Conservation (phyloP, 2,797 vertebrate genomes). For the Sebastes dallii region DNA sequence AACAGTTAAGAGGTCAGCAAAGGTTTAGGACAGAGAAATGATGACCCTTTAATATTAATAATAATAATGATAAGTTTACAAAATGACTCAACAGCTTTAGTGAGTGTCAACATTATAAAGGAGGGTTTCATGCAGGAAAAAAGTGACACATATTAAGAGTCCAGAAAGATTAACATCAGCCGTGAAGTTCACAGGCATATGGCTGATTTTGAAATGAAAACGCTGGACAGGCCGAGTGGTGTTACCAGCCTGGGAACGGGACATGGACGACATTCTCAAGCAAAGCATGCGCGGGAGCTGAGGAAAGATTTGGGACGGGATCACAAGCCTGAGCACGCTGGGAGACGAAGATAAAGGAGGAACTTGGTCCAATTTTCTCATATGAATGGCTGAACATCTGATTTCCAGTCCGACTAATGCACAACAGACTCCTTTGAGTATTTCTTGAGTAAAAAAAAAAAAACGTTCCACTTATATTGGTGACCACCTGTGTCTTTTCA, state of each 20-base stretch:
- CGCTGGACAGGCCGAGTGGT: not conserved
- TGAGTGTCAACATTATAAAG: not conserved
- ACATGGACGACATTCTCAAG: constrained; percentile 60
- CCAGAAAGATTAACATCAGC: not conserved
- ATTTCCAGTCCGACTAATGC: constrained; percentile 51
- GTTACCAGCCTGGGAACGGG: constrained; percentile 53
- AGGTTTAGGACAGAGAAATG: not conserved
- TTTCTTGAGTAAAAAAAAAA: not conserved
- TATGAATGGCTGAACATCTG: constrained; percentile 54
- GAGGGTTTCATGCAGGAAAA: constrained; percentile 25
- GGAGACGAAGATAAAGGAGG: constrained; percentile 39
- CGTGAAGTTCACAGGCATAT: constrained; percentile 12
- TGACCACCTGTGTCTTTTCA: constrained; percentile 44
- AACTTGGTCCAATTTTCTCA: constrained; percentile 43
- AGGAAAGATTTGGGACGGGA: constrained; percentile 47
- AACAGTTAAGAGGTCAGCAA: not conserved
- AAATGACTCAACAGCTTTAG: not conserved
- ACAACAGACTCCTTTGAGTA: constrained; percentile 25
- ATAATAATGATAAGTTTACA: not conserved
- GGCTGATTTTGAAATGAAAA: constrained; percentile 40
- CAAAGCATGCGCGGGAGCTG: constrained; percentile 56
- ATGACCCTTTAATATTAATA: not conserved
- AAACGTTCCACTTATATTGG: constrained; percentile 6
- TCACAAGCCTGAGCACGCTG: constrained; percentile 29
- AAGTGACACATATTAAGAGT: not conserved